Evolutionary conservation across 2,888 invertebrate species (phyloP).

Genomic region (Diadegma fenestrale): DNA sequence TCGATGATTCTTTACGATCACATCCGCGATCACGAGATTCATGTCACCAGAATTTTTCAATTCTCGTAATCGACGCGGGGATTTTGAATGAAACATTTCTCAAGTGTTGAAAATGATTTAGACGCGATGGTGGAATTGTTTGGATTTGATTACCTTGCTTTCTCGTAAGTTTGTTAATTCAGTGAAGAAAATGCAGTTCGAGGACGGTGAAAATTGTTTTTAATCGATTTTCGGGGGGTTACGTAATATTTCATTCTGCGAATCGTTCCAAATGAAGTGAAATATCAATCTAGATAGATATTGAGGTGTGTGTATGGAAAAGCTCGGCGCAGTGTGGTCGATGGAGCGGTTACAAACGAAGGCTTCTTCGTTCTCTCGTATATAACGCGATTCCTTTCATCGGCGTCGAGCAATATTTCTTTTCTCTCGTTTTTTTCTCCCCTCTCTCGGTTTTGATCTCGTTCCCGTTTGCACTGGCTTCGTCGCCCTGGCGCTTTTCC

Average conservation of each 20-base stretch:
- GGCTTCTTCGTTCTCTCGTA: constrained; percentile 73
- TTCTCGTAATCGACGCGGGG: background rate
- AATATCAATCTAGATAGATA: constrained; percentile 72
- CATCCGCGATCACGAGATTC: background rate
- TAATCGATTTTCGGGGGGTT: constrained; percentile 54
- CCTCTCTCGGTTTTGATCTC: constrained; percentile 35
- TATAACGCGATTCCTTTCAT: constrained; percentile 81
- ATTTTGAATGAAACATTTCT: background rate
- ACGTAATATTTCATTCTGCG: constrained; percentile 63
- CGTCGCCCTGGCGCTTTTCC: constrained; percentile 54
- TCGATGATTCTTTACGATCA: background rate
- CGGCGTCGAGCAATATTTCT: constrained; percentile 83
- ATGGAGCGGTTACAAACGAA: constrained; percentile 81
- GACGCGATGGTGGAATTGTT: constrained; percentile 20
- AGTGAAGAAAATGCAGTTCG: constrained; percentile 33
- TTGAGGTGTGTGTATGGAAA: constrained; percentile 50
- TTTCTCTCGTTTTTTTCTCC: constrained; percentile 73
- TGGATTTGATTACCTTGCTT: constrained; percentile 25
- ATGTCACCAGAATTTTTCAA: background rate
- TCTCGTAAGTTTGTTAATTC: constrained; percentile 33
- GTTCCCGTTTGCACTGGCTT: constrained; percentile 37
- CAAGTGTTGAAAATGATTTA: constrained; percentile 31
- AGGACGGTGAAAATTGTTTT: constrained; percentile 58
- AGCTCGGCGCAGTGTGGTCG: constrained; percentile 73
- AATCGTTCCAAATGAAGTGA: constrained; percentile 61